A percentile compares a stretch with the other conserved stretches of the same genome.
Evolutionary conservation across 2,797 vertebrate genomes (phyloP).

Genomic region (Ispidina picta): DNA sequence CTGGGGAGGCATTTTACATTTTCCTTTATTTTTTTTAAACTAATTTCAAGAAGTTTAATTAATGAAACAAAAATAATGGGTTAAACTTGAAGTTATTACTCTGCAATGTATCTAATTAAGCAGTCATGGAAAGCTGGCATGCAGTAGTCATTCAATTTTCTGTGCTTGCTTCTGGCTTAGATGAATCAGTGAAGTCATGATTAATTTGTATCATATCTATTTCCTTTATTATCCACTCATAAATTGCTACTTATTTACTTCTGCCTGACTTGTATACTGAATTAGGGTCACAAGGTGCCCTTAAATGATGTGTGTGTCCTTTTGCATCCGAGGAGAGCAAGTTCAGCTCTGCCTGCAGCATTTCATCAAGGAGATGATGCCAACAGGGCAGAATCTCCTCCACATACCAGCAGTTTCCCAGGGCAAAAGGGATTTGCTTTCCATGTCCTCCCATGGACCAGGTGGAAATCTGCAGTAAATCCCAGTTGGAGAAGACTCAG

Average conservation of each 20-base stretch:
- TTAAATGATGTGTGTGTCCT: not conserved
- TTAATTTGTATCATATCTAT: not conserved
- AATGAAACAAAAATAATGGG: not conserved
- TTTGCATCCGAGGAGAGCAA: not conserved
- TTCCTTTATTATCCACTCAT: not conserved
- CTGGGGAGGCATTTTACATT: conserved; percentile 11
- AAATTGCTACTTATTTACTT: not conserved
- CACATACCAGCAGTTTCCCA: not conserved
- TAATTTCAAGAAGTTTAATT: not conserved
- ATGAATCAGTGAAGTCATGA: not conserved
- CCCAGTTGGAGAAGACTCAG: not conserved
- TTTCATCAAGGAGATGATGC: not conserved
- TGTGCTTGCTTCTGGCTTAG: conserved; percentile 7
- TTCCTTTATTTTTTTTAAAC: not conserved
- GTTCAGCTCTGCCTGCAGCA: not conserved
- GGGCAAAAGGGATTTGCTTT: not conserved
- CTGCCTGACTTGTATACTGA: not conserved
- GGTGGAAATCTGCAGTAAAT: not conserved
- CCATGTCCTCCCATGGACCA: not conserved
- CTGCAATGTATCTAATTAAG: not conserved
- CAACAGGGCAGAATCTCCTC: not conserved
- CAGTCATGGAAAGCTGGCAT: conserved; percentile 42
- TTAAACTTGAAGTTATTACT: conserved; percentile 33
- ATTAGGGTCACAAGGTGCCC: not conserved
- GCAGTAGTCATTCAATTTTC: not conserved